Evolutionary conservation across 2,888 invertebrate species (phyloP).

Genomic region (Drosophila prolongata): DNA sequence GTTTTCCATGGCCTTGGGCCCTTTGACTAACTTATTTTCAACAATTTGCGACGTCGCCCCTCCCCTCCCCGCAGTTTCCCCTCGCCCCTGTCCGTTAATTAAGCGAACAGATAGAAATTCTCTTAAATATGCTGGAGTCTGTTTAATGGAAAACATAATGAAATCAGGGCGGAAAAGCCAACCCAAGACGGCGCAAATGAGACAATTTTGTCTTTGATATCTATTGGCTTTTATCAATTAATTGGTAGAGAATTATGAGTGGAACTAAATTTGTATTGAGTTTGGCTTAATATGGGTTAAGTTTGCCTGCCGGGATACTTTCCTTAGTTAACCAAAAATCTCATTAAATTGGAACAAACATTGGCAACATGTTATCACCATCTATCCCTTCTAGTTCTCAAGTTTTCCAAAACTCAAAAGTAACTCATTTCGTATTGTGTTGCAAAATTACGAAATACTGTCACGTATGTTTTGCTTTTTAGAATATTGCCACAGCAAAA

Average conservation of each 20-base stretch:
- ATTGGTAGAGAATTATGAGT: constrained; percentile 37
- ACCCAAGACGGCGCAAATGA: constrained; percentile 24
- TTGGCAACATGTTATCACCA: constrained; percentile 27
- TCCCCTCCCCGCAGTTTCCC: not conserved
- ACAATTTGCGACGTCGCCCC: constrained; percentile 60
- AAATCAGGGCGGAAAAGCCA: constrained; percentile 58
- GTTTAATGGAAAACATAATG: constrained; percentile 62
- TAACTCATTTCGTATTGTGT: constrained; percentile 69
- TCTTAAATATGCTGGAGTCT: constrained; percentile 66
- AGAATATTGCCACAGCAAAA: constrained; percentile 63
- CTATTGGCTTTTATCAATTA: constrained; percentile 57
- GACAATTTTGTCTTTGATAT: constrained; percentile 30
- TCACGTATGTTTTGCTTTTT: constrained; percentile 78
- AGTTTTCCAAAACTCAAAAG: constrained; percentile 51
- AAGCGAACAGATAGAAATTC: constrained; percentile 72
- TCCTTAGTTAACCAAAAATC: constrained; percentile 25
- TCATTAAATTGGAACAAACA: constrained; percentile 57
- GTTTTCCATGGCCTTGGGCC: constrained; percentile 67
- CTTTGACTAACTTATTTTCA: constrained; percentile 80
- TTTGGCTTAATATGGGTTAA: constrained; percentile 7
- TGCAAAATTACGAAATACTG: constrained; percentile 74
- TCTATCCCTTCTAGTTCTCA: constrained; percentile 34
- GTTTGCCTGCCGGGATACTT: not conserved
- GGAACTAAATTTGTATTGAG: constrained; percentile 17
- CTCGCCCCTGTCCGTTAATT: constrained; percentile 63